Percentiles rank a stretch among this genome's conserved stretches.
Evolutionary conservation across 2,888 invertebrate genomes (phyloP).

Genomic region (Julus scandinavius): DNA sequence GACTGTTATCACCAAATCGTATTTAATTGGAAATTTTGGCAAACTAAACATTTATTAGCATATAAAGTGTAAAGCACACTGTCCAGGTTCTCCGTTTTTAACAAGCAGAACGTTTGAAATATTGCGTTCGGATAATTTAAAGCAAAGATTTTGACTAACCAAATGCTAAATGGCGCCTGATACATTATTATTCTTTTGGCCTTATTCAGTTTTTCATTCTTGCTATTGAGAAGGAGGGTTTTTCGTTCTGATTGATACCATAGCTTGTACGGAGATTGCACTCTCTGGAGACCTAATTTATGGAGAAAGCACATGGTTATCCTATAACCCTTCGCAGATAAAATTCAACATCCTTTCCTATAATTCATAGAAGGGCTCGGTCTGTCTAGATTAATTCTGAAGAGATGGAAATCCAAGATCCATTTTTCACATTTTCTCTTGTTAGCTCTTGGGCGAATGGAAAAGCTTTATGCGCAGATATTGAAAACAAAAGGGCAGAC

Average conservation of each 20-base stretch:
- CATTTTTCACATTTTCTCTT: slow-evolving; percentile 16
- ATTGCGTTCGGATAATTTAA: too few species aligned
- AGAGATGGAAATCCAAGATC: slow-evolving; percentile 22
- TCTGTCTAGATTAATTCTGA: slow-evolving; percentile 42
- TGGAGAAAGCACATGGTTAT: slow-evolving; percentile 20
- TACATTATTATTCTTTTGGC: not conserved
- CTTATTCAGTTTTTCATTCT: not conserved
- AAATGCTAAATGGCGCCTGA: not conserved
- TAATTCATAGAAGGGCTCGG: slow-evolving; percentile 20
- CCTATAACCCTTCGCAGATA: slow-evolving; percentile 3
- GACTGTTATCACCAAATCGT: too few species aligned
- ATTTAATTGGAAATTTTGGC: too few species aligned
- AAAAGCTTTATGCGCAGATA: not conserved
- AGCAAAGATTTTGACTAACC: not conserved
- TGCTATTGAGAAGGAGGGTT: not conserved
- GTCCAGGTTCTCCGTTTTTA: too few species aligned
- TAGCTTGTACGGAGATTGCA: not conserved
- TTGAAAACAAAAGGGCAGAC: slow-evolving; percentile 22
- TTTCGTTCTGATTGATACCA: not conserved
- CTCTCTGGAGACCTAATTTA: slow-evolving; percentile 29
- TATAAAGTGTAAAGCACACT: too few species aligned
- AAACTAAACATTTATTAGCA: too few species aligned
- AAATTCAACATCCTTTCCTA: not conserved
- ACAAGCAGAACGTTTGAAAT: too few species aligned
- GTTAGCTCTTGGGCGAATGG: not conserved